Evolutionary conservation across 2,888 invertebrate species (phyloP).

Genomic region (Aspidiotus rigidus): DNA sequence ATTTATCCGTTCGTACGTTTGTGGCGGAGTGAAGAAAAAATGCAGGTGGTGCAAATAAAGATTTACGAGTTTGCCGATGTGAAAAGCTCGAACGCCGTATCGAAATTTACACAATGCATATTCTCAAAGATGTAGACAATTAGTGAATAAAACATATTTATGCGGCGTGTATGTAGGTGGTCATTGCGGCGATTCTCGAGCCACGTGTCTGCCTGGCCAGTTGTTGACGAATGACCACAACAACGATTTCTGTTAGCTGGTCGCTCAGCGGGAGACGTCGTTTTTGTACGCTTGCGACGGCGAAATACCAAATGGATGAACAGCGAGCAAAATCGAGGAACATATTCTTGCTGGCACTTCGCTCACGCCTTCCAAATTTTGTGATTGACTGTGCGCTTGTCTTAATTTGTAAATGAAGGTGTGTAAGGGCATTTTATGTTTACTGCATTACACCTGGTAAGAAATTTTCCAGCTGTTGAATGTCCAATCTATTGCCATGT

Average conservation of each 20-base stretch:
- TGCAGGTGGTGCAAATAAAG: conserved; percentile 23
- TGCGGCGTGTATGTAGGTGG: conserved; percentile 16
- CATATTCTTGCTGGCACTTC: neutral
- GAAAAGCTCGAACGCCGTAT: neutral
- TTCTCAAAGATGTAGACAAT: neutral
- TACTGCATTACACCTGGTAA: conserved; percentile 3
- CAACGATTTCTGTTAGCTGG: neutral
- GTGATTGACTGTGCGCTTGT: conserved; percentile 24
- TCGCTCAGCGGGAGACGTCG: conserved; percentile 1
- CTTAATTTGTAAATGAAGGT: conserved; percentile 19
- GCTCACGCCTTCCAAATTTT: conserved; percentile 20
- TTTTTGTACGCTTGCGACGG: neutral
- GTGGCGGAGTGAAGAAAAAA: conserved; percentile 15
- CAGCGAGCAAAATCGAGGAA: neutral
- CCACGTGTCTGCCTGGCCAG: conserved; percentile 16
- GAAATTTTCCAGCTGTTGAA: conserved; percentile 21
- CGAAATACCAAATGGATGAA: no score
- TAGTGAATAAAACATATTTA: conserved; percentile 3
- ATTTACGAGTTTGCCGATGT: neutral
- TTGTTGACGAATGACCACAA: conserved; percentile 28
- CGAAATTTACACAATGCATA: neutral
- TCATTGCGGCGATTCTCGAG: conserved; percentile 6
- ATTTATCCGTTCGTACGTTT: neutral
- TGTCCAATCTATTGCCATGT: neutral
- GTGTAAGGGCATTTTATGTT: neutral